Evolutionary conservation across 2,797 vertebrate genomes (phyloP).

Genomic region (Glossophaga mutica): DNA sequence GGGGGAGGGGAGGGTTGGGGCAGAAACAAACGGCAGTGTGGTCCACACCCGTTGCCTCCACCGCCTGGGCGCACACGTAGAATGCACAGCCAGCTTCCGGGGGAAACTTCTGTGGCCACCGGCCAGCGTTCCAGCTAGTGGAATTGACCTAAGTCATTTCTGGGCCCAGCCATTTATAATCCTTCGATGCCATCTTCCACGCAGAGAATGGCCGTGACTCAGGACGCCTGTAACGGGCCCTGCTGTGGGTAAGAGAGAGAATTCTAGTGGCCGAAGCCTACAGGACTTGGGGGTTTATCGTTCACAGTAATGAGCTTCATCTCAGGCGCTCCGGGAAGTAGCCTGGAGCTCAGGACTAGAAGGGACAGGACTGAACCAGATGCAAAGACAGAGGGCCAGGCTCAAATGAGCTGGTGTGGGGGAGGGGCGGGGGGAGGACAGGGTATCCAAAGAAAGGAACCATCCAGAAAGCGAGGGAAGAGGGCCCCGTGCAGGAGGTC

Average conservation of each 20-base stretch:
- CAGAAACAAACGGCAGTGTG: background rate
- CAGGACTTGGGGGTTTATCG: accelerated
- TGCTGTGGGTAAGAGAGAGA: background rate
- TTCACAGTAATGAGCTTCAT: background rate
- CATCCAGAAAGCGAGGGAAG: background rate
- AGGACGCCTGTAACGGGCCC: background rate
- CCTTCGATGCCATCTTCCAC: no score
- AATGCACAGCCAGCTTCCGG: background rate
- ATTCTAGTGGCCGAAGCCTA: background rate
- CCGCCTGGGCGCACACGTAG: background rate
- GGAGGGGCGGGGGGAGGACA: no score
- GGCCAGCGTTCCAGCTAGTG: background rate
- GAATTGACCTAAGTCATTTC: background rate
- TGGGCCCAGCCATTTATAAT: background rate
- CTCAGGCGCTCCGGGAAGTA: background rate
- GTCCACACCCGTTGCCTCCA: background rate
- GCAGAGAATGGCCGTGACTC: accelerated
- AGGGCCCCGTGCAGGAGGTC: background rate
- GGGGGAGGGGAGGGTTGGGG: accelerated
- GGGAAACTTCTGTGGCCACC: background rate
- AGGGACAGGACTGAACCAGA: no score
- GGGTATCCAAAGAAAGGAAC: background rate
- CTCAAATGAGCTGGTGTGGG: accelerated
- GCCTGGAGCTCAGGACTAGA: background rate
- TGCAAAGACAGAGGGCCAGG: background rate